These are phyloP conservation scores for Dinothrombium tinctorium DNA, from an alignment of 1,140 invertebrate genomes.

Conservation along the genomic window DNA sequence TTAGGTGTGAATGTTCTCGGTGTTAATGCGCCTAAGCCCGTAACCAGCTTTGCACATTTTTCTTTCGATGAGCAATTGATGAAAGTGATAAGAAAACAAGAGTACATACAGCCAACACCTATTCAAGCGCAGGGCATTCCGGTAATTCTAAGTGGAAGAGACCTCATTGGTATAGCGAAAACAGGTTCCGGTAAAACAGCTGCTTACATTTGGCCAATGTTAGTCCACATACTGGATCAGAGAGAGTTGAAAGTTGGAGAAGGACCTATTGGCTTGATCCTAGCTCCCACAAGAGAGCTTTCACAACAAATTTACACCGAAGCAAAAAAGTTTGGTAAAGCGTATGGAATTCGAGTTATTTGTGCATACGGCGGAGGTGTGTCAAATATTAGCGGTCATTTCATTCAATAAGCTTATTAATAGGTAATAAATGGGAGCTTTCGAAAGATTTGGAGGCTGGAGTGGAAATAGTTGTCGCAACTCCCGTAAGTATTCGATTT, in stretches of 20 bases:
- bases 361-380: conserved; percentile 96
- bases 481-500: conserved; percentile 32
- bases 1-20: conserved; percentile 69
- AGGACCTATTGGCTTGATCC: conserved; percentile 84
- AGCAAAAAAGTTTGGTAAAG: conserved; percentile 83
- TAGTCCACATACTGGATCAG: conserved; percentile 93
- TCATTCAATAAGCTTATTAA: no score
- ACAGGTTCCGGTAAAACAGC: conserved; percentile 96
- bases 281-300: conserved; percentile 89
- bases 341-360: conserved; percentile 82
- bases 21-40: conserved; percentile 57
- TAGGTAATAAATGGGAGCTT: conserved; percentile 97
- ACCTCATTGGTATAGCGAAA: conserved; percentile 90
- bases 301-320: conserved; percentile 87
- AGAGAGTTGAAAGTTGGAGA: conserved; percentile 40
- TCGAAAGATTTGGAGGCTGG: conserved; percentile 79
- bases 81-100: conserved; percentile 45
- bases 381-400: no score
- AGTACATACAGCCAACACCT: conserved; percentile 49
- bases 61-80: conserved; percentile 83
- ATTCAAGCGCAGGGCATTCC: conserved; percentile 49
- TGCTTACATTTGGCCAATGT: conserved; percentile 87
- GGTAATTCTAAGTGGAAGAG: conserved; percentile 61
- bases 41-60: conserved; percentile 88
- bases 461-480: conserved; percentile 89